phyloP scores from a whole-genome alignment of 2,888 invertebrate species.

The Gisinianus flammeolus region DNA sequence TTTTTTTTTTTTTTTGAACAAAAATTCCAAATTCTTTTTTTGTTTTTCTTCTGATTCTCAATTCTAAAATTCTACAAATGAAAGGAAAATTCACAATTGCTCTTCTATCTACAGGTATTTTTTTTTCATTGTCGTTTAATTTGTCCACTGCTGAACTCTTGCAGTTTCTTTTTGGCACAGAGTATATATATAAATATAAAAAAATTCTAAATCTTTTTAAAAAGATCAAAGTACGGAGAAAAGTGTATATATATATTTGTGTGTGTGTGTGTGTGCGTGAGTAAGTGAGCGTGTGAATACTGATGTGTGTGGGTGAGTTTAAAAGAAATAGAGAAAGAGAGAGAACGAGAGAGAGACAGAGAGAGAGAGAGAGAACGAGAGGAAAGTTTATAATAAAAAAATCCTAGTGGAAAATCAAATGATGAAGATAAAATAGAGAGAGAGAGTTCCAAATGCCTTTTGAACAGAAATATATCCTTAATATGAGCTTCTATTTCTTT shows the following conservation, averaged over 20 bases:
- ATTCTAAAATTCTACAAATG: too few relatives aligned
- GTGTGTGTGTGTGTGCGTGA: background rate
- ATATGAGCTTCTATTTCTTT: too few relatives aligned
- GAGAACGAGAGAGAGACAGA: background rate
- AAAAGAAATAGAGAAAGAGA: too few relatives aligned
- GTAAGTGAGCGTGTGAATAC: background rate
- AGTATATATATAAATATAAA: too few relatives aligned
- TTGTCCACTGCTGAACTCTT: too few relatives aligned
- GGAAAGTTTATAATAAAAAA: background rate
- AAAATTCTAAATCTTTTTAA: too few relatives aligned
- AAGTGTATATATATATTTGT: too few relatives aligned
- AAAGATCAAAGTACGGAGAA: background rate
- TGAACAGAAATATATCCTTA: too few relatives aligned
- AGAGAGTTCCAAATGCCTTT: background rate
- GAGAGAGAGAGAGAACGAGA: too few relatives aligned
- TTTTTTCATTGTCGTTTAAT: too few relatives aligned
- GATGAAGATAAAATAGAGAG: background rate
- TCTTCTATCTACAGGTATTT: background rate
- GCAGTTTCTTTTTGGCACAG: too few relatives aligned
- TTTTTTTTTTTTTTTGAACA: background rate
- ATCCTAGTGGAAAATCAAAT: background rate
- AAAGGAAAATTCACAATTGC: background rate
- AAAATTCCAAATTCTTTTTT: background rate
- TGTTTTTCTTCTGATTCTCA: background rate
- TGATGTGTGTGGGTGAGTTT: background rate